Conservation (phyloP, 64 coral and sea anemone genomes). For the Dendronephthya gigantea region DNA sequence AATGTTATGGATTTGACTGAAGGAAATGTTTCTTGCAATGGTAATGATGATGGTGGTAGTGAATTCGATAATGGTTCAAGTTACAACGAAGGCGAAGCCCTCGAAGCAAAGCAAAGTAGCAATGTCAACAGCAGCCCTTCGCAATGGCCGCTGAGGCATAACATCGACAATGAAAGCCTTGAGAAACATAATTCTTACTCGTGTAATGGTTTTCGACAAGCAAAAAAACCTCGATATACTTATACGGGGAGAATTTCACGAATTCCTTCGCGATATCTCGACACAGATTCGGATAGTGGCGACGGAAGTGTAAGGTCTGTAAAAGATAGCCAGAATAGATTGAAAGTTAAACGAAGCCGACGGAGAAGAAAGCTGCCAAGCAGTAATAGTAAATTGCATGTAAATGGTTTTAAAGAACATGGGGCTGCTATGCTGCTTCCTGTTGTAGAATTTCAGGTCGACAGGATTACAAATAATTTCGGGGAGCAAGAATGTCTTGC, state of each 20-base stretch:
- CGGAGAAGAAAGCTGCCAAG: neutral
- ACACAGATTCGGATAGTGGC: neutral
- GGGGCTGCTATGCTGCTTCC: neutral
- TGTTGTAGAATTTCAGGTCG: neutral
- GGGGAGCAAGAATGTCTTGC: neutral
- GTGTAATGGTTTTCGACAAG: conserved; percentile 4
- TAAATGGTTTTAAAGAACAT: conserved; percentile 10
- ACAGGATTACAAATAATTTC: neutral
- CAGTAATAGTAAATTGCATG: neutral
- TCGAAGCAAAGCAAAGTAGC: neutral
- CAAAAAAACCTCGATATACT: neutral
- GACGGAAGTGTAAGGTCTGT: neutral
- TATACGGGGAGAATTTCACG: neutral
- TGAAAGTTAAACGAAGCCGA: neutral
- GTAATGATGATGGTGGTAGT: neutral
- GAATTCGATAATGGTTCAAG: neutral
- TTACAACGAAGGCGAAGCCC: neutral
- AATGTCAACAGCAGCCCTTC: neutral
- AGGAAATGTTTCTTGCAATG: neutral
- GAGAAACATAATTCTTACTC: neutral
- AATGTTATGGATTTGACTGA: neutral
- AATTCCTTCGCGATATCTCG: conserved; percentile 3
- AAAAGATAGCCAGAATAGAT: neutral
- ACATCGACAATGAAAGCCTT: neutral
- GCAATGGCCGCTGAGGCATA: neutral